Conservation (phyloP, 2,113 vertebrate species). For the Rhombomys opimus region DNA sequence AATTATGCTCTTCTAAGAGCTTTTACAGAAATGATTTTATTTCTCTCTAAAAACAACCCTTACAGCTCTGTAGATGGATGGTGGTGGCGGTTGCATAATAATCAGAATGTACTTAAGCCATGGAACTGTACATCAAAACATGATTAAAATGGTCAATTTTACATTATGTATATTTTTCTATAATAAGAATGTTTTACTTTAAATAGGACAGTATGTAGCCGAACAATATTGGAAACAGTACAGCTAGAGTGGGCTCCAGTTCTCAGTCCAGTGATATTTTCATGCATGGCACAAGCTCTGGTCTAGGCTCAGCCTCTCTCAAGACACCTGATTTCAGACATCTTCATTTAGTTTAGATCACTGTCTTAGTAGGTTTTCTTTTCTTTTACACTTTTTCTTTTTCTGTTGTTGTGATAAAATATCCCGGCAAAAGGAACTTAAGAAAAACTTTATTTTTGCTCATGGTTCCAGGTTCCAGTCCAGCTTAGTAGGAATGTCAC, state of each 20-base stretch:
- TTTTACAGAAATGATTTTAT: slow-evolving; percentile 36
- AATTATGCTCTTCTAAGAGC: background rate
- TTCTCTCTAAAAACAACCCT: slow-evolving; percentile 8
- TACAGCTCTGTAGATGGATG: background rate
- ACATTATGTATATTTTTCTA: background rate
- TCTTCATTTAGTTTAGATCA: background rate
- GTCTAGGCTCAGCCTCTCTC: background rate
- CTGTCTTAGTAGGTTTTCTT: background rate
- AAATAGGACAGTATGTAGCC: background rate
- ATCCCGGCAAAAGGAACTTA: background rate
- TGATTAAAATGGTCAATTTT: background rate
- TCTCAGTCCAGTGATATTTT: background rate
- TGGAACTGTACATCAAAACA: background rate
- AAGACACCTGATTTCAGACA: background rate
- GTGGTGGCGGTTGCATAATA: background rate
- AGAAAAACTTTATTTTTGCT: background rate
- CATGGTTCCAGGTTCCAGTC: background rate
- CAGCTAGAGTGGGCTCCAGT: accelerated
- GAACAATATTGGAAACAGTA: background rate
- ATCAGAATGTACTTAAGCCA: background rate
- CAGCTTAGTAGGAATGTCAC: background rate
- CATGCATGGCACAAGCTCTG: accelerated
- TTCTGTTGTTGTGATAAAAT: background rate
- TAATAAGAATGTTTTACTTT: background rate
- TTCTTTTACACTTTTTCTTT: background rate